These are phyloP conservation scores for Crypturellus undulatus DNA, from an alignment of 2,113 vertebrate species.

Conservation along the genomic window DNA sequence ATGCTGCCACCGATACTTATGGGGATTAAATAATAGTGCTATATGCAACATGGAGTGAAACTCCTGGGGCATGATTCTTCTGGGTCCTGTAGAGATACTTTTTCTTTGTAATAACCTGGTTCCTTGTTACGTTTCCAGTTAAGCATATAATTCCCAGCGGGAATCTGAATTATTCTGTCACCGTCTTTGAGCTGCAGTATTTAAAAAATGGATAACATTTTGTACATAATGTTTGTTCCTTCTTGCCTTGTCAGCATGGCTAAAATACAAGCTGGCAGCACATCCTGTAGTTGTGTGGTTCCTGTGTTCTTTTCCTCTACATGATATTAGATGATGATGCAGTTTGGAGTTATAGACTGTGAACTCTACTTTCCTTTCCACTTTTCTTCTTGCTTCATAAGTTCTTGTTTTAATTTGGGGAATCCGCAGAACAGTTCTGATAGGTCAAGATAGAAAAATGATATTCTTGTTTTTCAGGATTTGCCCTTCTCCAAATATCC, in stretches of 20 bases:
- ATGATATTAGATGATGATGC: not conserved
- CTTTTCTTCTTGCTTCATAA: not conserved
- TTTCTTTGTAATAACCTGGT: conserved; percentile 24
- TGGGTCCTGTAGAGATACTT: conserved; percentile 21
- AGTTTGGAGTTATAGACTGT: not conserved
- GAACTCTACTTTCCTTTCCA: not conserved
- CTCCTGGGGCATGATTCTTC: not conserved
- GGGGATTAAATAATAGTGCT: conserved; percentile 52
- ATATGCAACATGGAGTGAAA: not conserved
- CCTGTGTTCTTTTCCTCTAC: not conserved
- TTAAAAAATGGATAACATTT: conserved; percentile 12
- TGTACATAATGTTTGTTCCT: conserved; percentile 56
- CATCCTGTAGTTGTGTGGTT: not conserved
- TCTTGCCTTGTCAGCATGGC: conserved; percentile 24
- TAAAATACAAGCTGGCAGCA: conserved; percentile 34
- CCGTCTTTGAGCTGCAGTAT: not conserved
- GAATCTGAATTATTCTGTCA: conserved; percentile 38
- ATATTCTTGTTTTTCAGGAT: not conserved
- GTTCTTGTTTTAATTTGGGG: not conserved
- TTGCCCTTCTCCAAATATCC: not conserved
- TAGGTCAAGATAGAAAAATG: not conserved
- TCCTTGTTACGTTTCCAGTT: conserved; percentile 35
- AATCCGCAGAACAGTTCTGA: not conserved
- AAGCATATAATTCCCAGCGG: conserved; percentile 33
- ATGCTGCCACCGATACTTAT: not conserved